Base-by-base conservation (phyloP, 2,888 invertebrate genomes). In the Sicus ferrugineus region DNA sequence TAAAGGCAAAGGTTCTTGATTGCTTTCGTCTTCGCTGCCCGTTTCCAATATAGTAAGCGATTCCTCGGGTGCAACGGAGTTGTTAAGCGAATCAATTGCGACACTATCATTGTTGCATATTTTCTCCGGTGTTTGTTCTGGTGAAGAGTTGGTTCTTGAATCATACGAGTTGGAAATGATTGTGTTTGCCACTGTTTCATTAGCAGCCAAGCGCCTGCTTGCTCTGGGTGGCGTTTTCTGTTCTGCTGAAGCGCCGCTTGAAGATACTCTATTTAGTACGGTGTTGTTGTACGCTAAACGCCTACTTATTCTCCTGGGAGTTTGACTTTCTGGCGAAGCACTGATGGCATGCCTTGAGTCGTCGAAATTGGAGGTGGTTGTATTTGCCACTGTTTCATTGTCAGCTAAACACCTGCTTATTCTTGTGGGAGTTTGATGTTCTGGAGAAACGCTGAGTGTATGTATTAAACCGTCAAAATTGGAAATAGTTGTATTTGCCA, bases 1-100 rank as follows among this genome's bases (percentile, higher is more conserved):
- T 38, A 0, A 4, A 21, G 19, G 23, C 19, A 19, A 52, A 52
- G 34, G 34, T 34, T 52, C 21, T 11, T 52, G 50, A 52, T 11
- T 5, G 11, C 23, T 52, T 21, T 74, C 76, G 3, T 66, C 63
- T 63, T 85, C 84, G 38, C 76, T 77, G 16, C 78, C 77, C 0
- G 83, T 83, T 72, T 83, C 84, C 0, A 78, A 79, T 68, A 84
- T 81, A 9, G 79, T 80, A 16, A 83, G 68, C 0, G 82, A 83
- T 26, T 81, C 80, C 2, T 83, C 78, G 0, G 78, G 76, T n/a
- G 34, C 28, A 21, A 30, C 16, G 34, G 42, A 75, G 30, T 28
- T 65, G 7, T 21, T 50, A 7, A 19, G 14, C n/a, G 67, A 62
- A 23, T 65, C 59, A 0, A 59, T 50, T 16, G 34, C 16, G 19